Percentiles rank a stretch among this genome's conserved stretches.
Evolutionary conservation across 2,113 vertebrate species (phyloP).

Genomic region (Cyrtonyx montezumae): DNA sequence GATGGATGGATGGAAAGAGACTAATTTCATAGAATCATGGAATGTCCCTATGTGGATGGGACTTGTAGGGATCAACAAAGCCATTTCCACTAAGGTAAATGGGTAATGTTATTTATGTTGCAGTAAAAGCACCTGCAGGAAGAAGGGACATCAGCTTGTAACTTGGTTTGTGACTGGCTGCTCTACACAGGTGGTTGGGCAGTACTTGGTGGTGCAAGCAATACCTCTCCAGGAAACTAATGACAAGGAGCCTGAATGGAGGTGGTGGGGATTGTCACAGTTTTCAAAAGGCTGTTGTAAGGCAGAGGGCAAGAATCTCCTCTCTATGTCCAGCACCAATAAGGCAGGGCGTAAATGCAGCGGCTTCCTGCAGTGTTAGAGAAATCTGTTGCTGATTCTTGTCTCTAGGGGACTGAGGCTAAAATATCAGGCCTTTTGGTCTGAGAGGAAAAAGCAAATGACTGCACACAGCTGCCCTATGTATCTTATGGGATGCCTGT

Average conservation of each 20-base stretch:
- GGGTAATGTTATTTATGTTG: neutral
- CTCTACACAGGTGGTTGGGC: neutral
- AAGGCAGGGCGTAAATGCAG: neutral
- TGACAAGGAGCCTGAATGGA: neutral
- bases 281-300: no score
- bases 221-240: neutral
- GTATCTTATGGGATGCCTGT: neutral
- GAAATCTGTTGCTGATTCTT: neutral
- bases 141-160: neutral
- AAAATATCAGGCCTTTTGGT: neutral
- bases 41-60: no score
- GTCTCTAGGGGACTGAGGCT: neutral
- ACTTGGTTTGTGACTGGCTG: neutral
- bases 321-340: fast-evolving
- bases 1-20: neutral
- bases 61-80: no score
- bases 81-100: neutral
- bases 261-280: fast-evolving
- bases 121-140: neutral
- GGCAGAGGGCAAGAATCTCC: neutral
- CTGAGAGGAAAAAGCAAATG: neutral
- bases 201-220: neutral
- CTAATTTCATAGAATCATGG: neutral
- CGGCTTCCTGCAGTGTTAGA: neutral
- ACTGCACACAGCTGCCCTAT: neutral